Evolutionary conservation across 2,113 vertebrate genomes (phyloP).

Genomic region (Tonatia bakeri): DNA sequence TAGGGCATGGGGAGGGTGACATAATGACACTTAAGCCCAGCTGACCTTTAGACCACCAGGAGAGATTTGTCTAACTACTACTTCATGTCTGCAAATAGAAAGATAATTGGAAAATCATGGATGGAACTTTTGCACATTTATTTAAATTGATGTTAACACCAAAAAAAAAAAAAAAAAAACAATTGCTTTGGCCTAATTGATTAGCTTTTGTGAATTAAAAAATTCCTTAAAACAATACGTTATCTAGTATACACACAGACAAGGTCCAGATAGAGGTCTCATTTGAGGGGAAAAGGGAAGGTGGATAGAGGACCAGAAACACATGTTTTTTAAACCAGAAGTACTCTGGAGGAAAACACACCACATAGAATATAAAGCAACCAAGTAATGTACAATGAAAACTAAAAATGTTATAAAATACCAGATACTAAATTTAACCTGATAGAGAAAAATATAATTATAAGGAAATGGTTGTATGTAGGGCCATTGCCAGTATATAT

Average conservation of each 20-base stretch:
- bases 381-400: neutral
- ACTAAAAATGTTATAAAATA: neutral
- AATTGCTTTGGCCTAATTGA: neutral
- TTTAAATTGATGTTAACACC: neutral
- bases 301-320: neutral
- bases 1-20: fast-evolving
- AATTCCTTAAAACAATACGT: neutral
- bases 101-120: neutral
- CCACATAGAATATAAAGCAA: neutral
- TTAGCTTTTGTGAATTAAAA: constrained; percentile 3
- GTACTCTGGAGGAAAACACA: neutral
- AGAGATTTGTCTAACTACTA: neutral
- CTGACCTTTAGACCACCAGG: neutral
- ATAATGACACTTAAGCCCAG: neutral
- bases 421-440: neutral
- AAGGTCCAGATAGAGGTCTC: neutral
- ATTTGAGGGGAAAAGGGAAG: neutral
- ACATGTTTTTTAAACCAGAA: neutral
- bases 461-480: neutral
- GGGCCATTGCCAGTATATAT: neutral
- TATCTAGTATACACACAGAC: neutral
- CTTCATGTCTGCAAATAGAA: neutral
- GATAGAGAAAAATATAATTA: neutral
- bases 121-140: neutral
- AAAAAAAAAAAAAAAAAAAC: neutral